phyloP scores from a whole-genome alignment of 2,888 invertebrate genomes.

The Archips xylosteana region DNA sequence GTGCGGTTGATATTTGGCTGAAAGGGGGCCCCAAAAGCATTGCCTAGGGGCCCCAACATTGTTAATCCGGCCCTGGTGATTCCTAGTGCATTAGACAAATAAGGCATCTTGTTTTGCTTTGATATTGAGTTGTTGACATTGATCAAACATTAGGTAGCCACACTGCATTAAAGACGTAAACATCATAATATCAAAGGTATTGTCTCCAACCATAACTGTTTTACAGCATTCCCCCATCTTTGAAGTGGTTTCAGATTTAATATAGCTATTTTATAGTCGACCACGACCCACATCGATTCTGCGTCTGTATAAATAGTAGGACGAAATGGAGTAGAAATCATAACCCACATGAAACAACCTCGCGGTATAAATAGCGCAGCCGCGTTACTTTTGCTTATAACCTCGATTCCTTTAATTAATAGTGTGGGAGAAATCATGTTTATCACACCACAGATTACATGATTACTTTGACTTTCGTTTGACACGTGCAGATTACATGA shows the following conservation, averaged over 20 bases:
- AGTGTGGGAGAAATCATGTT: constrained; percentile 1
- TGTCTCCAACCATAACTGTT: constrained; percentile 16
- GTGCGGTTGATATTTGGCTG: no score
- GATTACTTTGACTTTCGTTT: no score
- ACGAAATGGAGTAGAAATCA: constrained; percentile 72
- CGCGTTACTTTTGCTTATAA: constrained; percentile 45
- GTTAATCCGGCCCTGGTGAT: no score
- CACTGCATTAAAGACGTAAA: not conserved
- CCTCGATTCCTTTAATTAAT: constrained; percentile 44
- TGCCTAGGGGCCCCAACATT: no score
- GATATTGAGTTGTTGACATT: not conserved
- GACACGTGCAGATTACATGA: no score
- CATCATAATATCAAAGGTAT: not conserved
- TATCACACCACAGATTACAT: not conserved
- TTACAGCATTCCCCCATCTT: constrained; percentile 19
- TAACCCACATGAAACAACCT: constrained; percentile 74
- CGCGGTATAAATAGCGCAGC: constrained; percentile 70
- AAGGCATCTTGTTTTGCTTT: not conserved
- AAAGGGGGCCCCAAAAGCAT: no score
- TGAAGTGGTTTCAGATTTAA: constrained; percentile 22
- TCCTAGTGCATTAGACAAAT: no score
- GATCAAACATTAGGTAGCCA: constrained; percentile 7
- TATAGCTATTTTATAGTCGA: constrained; percentile 45
- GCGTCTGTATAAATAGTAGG: constrained; percentile 62
- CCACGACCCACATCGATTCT: constrained; percentile 62